phyloP scores from a whole-genome alignment of 2,888 invertebrate species.

The Drosophila meridiana region DNA sequence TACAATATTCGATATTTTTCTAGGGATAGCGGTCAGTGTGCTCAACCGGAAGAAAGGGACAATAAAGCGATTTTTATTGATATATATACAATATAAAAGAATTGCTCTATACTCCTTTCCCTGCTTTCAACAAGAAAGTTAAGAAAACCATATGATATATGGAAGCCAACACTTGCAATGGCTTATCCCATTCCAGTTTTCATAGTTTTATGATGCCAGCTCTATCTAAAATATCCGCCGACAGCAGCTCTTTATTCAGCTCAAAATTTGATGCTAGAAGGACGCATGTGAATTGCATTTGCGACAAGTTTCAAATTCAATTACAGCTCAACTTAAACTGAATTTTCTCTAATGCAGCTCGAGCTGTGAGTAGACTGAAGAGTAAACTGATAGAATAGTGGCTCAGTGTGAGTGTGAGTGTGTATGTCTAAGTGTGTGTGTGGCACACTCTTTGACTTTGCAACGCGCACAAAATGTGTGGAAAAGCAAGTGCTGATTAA shows the following conservation, averaged over 20 bases:
- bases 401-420: not conserved
- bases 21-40: no score
- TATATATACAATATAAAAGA: no score
- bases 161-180: not conserved
- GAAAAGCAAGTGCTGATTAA: slow-evolving; percentile 35
- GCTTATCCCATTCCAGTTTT: not conserved
- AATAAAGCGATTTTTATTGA: no score
- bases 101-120: no score
- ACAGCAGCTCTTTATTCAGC: not conserved
- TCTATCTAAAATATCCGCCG: not conserved
- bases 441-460: not conserved
- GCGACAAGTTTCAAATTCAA: slow-evolving; percentile 34
- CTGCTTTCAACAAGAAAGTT: no score
- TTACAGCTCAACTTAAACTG: slow-evolving; percentile 35
- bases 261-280: slow-evolving; percentile 9
- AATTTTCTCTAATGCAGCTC: slow-evolving; percentile 34
- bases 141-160: not conserved
- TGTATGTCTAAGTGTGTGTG: not conserved
- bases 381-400: not conserved
- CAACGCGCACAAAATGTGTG: slow-evolving; percentile 12
- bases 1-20: no score
- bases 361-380: not conserved
- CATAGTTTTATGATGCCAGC: not conserved
- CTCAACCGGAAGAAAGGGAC: no score
- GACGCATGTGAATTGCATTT: slow-evolving; percentile 41